Conservation (phyloP, 1,140 invertebrate genomes). For the Ceratina calcarata region DNA sequence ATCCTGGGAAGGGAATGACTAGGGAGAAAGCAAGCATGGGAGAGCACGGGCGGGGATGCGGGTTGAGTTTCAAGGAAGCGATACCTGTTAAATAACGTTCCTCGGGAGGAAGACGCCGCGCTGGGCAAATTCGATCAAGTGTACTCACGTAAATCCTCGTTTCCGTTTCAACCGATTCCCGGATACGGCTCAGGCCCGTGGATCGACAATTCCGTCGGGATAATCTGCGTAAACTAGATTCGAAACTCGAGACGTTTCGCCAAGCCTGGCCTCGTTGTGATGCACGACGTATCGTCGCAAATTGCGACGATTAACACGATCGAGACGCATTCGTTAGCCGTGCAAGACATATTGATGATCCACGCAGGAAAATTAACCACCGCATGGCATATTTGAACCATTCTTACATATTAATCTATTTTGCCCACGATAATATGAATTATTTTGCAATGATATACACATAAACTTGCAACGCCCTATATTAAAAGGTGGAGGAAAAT, state of each 20-base stretch:
- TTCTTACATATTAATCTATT: too few relatives aligned
- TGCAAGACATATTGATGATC: too few relatives aligned
- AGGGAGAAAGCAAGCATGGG: not conserved
- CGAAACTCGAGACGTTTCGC: conserved; percentile 8
- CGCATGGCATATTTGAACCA: too few relatives aligned
- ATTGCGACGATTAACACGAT: conserved; percentile 32
- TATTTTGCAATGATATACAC: too few relatives aligned
- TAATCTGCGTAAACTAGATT: conserved; percentile 55
- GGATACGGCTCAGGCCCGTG: conserved; percentile 19
- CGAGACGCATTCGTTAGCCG: not conserved
- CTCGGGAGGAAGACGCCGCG: not conserved
- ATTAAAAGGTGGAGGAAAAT: too few relatives aligned
- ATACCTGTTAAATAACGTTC: conserved; percentile 49
- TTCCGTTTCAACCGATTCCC: conserved; percentile 44
- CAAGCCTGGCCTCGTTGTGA: conserved; percentile 11
- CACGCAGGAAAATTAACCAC: too few relatives aligned
- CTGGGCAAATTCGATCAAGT: conserved; percentile 49
- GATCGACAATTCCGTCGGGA: conserved; percentile 46
- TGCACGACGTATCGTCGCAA: conserved; percentile 22
- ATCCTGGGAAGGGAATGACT: conserved; percentile 30
- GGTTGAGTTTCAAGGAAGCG: conserved; percentile 17
- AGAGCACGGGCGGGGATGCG: not conserved
- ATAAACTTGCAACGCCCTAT: too few relatives aligned
- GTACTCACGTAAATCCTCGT: conserved; percentile 51
- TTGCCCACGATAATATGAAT: too few relatives aligned